These are phyloP conservation scores for Cordilura impudica DNA, from an alignment of 2,888 invertebrate genomes.

Conservation along the genomic window DNA sequence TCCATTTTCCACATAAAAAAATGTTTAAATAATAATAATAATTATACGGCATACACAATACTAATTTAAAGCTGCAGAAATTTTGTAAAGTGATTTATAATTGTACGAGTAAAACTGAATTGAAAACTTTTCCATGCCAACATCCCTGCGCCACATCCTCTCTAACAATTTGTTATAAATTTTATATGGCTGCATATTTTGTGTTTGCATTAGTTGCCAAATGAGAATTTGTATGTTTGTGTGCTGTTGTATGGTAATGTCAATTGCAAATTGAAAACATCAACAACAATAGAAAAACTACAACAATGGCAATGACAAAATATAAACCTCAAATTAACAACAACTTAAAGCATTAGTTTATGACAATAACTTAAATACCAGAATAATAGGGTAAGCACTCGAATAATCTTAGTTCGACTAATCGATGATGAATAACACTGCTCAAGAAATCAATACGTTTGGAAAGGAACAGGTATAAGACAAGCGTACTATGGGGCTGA, in stretches of 20 bases:
- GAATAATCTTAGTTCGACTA: no score
- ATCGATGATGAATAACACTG: no score
- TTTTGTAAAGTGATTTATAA: conserved; percentile 58
- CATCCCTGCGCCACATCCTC: conserved; percentile 30
- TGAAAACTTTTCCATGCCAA: conserved; percentile 36
- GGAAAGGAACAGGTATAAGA: no score
- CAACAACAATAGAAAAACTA: conserved; percentile 38
- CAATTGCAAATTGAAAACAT: conserved; percentile 12
- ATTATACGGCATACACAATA: no score
- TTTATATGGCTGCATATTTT: background rate
- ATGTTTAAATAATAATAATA: conserved; percentile 38
- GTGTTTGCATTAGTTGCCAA: no score
- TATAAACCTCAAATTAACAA: conserved; percentile 54
- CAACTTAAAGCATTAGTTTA: conserved; percentile 52
- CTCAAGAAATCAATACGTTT: no score
- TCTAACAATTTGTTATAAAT: conserved; percentile 25
- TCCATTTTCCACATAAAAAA: conserved; percentile 3
- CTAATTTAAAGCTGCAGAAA: conserved; percentile 41
- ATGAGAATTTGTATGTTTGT: background rate
- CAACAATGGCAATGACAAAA: conserved; percentile 30
- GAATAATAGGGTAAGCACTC: no score
- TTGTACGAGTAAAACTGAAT: conserved; percentile 33
- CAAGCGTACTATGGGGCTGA: no score
- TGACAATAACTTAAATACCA: conserved; percentile 3
- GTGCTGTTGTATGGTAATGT: background rate